These are phyloP conservation scores for Idaea biselata DNA, from an alignment of 2,888 invertebrate species.

Conservation along the genomic window DNA sequence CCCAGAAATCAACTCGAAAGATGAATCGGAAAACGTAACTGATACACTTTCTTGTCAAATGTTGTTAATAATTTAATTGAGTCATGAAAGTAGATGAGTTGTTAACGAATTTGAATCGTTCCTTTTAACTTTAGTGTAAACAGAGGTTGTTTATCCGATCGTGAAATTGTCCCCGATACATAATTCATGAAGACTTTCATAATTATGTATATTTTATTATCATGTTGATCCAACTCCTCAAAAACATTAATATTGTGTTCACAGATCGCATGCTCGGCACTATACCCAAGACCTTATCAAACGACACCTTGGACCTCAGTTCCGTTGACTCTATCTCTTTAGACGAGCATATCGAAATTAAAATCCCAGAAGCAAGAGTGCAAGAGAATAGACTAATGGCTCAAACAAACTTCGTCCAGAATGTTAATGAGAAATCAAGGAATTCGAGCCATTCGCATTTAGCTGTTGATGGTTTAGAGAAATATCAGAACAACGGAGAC, in stretches of 20 bases:
- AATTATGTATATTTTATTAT: background rate
- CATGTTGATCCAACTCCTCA: background rate
- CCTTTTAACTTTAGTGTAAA: background rate
- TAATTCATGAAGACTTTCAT: background rate
- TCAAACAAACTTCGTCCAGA: conserved; percentile 70
- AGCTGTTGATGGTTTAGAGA: conserved; percentile 62
- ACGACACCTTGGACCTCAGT: conserved; percentile 82
- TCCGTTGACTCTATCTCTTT: conserved; percentile 83
- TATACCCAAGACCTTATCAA: conserved; percentile 78
- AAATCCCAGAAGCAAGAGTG: conserved; percentile 76
- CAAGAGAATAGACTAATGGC: conserved; percentile 74
- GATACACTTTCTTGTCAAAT: background rate
- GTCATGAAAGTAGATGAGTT: background rate
- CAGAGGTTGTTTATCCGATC: background rate
- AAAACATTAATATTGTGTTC: conserved; percentile 25
- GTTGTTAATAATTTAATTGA: background rate
- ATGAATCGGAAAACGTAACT: background rate
- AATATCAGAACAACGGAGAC: conserved; percentile 42
- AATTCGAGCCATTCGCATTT: conserved; percentile 63
- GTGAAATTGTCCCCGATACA: background rate
- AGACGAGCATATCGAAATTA: conserved; percentile 82
- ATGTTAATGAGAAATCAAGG: conserved; percentile 67
- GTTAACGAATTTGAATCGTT: background rate
- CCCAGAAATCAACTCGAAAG: background rate
- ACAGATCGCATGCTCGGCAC: conserved; percentile 74